Conservation (phyloP, 2,797 vertebrate species). For the Helicolenus hilgendorfi region DNA sequence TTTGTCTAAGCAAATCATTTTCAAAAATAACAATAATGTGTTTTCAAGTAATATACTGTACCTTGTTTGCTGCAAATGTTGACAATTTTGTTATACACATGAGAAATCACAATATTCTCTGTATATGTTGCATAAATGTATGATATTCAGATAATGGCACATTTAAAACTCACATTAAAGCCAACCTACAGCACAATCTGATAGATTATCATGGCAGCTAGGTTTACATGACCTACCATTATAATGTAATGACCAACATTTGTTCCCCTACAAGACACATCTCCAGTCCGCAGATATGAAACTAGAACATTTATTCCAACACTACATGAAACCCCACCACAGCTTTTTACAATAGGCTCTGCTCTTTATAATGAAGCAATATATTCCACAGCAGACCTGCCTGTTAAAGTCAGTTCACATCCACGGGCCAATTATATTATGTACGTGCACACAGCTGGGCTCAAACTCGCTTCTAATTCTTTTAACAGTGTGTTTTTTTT, state of each 20-base stretch:
- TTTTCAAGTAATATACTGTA: neutral
- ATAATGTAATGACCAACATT: constrained; percentile 44
- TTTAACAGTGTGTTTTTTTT: neutral
- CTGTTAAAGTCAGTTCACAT: constrained; percentile 60
- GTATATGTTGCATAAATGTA: neutral
- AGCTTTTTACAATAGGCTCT: constrained; percentile 31
- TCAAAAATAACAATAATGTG: neutral
- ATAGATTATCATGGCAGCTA: neutral
- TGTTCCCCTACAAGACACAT: constrained; percentile 22
- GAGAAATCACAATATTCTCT: neutral
- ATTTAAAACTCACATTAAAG: neutral
- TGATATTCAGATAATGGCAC: neutral
- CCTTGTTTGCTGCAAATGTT: neutral
- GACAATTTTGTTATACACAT: neutral
- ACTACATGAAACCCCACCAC: constrained; percentile 16
- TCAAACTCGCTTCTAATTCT: constrained; percentile 56
- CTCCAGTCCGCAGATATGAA: constrained; percentile 7
- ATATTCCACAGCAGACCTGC: constrained; percentile 57
- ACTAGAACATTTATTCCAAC: constrained; percentile 34
- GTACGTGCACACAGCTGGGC: constrained; percentile 55
- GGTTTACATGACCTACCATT: constrained; percentile 6
- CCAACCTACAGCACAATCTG: neutral
- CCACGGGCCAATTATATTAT: constrained; percentile 68
- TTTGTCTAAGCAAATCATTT: neutral
- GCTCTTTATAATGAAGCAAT: constrained; percentile 65